These are phyloP conservation scores for Ridgeia piscesae DNA, from an alignment of 1,140 invertebrate genomes.

Conservation along the genomic window DNA sequence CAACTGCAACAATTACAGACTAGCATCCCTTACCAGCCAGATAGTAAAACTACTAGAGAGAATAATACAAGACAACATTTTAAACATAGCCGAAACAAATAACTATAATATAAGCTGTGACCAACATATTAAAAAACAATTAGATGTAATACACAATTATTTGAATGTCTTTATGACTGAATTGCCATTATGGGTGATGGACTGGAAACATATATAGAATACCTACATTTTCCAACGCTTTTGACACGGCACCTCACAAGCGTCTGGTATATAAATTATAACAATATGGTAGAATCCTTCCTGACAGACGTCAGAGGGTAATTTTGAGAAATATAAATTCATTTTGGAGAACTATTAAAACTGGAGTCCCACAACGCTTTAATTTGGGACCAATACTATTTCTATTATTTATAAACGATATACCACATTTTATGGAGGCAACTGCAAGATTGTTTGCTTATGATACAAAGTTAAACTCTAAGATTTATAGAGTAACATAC, in stretches of 20 bases:
- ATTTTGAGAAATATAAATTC: too few species aligned
- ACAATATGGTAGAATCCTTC: not conserved
- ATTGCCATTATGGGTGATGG: not conserved
- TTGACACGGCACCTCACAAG: not conserved
- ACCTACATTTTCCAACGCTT: slow-evolving; percentile 7
- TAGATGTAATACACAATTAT: not conserved
- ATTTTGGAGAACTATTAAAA: too few species aligned
- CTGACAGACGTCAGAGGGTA: too few species aligned
- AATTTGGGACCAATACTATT: too few species aligned
- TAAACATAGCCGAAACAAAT: not conserved
- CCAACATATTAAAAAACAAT: not conserved
- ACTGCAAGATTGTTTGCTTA: too few species aligned
- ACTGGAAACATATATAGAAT: not conserved
- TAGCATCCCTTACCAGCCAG: not conserved
- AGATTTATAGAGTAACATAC: too few species aligned
- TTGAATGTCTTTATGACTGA: not conserved
- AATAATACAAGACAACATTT: slow-evolving; percentile 1
- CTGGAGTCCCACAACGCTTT: too few species aligned
- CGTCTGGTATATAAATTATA: not conserved
- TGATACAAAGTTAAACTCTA: too few species aligned
- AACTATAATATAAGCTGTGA: not conserved
- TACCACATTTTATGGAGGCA: too few species aligned
- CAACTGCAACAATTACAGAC: slow-evolving; percentile 12
- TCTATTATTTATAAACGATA: too few species aligned
- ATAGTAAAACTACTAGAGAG: not conserved